Evolutionary conservation across 2,113 vertebrate species (phyloP).

Genomic region (Malurus alboscapulatus): DNA sequence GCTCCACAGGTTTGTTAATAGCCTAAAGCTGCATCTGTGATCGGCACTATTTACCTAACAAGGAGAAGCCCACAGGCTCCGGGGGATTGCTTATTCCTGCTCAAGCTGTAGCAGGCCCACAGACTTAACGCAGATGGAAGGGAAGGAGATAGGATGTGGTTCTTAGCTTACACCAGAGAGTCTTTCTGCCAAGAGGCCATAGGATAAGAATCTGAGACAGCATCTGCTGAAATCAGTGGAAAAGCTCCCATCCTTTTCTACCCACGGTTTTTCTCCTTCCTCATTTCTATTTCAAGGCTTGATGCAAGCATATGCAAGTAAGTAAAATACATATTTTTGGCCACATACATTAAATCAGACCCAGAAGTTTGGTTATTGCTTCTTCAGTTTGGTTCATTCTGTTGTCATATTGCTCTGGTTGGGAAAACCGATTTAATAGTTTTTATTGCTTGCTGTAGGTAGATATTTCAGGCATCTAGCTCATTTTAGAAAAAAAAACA

Average conservation of each 20-base stretch:
- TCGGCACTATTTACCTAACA: background rate
- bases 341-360: background rate
- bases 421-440: background rate
- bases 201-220: background rate
- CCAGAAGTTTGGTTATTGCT: background rate
- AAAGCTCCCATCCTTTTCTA: background rate
- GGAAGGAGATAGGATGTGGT: background rate
- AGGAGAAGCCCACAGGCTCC: background rate
- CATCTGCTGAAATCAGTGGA: background rate
- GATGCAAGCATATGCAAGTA: background rate
- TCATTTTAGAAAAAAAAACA: background rate
- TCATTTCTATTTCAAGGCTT: background rate
- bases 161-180: background rate
- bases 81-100: background rate
- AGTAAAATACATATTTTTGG: background rate
- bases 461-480: background rate
- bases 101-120: background rate
- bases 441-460: background rate
- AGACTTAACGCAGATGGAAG: background rate
- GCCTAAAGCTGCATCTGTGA: conserved; percentile 1
- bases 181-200: background rate
- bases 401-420: background rate
- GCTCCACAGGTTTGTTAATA: background rate
- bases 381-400: background rate
- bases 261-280: background rate